Conservation (phyloP, 1,140 invertebrate genomes). For the Calliopsis andreniformis region DNA sequence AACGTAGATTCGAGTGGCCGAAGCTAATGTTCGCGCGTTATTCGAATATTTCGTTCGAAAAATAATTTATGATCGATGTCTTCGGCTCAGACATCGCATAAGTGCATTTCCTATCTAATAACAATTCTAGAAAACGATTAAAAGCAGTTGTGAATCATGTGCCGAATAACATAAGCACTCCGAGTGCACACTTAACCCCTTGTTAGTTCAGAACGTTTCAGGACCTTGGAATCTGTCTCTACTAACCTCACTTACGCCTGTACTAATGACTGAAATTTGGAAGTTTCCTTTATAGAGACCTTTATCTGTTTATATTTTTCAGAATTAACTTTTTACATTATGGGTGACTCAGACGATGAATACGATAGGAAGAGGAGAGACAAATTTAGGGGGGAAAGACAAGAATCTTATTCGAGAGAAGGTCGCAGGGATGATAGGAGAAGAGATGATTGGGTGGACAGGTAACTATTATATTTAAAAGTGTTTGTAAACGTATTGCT, state of each 20-base stretch:
- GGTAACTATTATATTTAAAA: slow-evolving; percentile 71
- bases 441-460: slow-evolving; percentile 90
- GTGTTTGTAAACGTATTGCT: no score
- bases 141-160: background rate
- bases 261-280: background rate
- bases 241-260: no score
- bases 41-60: slow-evolving; percentile 37
- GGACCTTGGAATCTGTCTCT: background rate
- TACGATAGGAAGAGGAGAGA: slow-evolving; percentile 93
- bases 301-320: background rate
- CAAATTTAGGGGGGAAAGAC: slow-evolving; percentile 93
- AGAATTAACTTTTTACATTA: slow-evolving; percentile 70
- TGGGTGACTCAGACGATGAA: slow-evolving; percentile 96
- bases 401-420: slow-evolving; percentile 88
- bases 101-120: background rate
- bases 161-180: background rate
- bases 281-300: no score
- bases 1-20: background rate
- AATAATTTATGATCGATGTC: background rate
- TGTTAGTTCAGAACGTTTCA: background rate
- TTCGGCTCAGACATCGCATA: background rate
- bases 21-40: slow-evolving; percentile 8
- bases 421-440: slow-evolving; percentile 87
- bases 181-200: slow-evolving; percentile 16
- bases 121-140: background rate